Percentiles rank a stretch among this genome's conserved stretches.
Evolutionary conservation across 2,113 vertebrate species (phyloP).

Genomic region (Nycticryphes semicollaris): DNA sequence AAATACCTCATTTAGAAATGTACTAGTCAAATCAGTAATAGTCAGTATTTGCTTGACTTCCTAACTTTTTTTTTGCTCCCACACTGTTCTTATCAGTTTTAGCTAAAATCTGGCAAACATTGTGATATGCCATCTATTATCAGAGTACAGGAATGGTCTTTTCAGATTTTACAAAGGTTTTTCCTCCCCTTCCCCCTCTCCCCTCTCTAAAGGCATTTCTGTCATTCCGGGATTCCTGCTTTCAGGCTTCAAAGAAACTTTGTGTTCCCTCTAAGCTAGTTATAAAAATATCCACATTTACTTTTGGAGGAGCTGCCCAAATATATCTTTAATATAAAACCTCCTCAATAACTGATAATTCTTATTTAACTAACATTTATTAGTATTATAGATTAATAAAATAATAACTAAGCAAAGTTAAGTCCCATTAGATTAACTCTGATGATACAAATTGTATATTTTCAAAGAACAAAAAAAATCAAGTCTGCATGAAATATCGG

Average conservation of each 20-base stretch:
- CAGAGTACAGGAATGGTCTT: conserved; percentile 10
- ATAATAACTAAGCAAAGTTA: neutral
- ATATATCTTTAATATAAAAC: neutral
- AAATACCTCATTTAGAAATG: neutral
- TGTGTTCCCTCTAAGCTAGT: neutral
- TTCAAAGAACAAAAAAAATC: neutral
- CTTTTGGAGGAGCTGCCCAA: neutral
- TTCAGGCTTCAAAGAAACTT: conserved; percentile 24
- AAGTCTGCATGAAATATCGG: neutral
- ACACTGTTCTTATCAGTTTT: neutral
- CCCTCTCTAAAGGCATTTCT: neutral
- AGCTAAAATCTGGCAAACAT: neutral
- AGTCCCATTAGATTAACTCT: neutral
- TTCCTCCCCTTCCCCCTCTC: neutral
- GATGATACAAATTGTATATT: neutral
- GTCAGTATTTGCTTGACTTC: neutral
- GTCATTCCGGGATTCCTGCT: neutral
- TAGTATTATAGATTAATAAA: neutral
- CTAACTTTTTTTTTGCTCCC: neutral
- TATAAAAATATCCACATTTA: neutral
- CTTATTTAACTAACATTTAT: neutral
- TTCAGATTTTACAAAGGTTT: neutral
- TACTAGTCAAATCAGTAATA: neutral
- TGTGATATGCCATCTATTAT: neutral
- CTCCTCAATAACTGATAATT: neutral